Evolutionary conservation across 2,113 vertebrate species (phyloP).

Genomic region (Martes martes): DNA sequence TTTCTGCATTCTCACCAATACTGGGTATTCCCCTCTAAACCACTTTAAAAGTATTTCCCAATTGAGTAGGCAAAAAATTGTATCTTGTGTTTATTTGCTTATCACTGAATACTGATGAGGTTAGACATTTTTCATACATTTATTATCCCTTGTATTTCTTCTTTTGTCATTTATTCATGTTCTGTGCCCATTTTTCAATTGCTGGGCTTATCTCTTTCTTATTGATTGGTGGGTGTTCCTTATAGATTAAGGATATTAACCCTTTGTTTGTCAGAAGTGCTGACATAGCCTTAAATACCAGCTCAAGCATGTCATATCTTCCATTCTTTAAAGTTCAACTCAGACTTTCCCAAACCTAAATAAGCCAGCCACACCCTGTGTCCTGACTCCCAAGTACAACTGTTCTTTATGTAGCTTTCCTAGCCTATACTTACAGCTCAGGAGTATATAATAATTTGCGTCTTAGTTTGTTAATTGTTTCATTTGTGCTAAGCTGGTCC

Average conservation of each 20-base stretch:
- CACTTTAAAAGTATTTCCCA: constrained; percentile 60
- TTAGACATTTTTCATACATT: constrained; percentile 60
- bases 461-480: neutral
- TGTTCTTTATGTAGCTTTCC: neutral
- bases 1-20: constrained; percentile 9
- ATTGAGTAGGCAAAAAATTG: constrained; percentile 57
- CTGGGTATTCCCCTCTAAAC: constrained; percentile 55
- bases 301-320: neutral
- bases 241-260: constrained; percentile 67
- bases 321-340: neutral
- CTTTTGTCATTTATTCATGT: constrained; percentile 68
- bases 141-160: constrained; percentile 63
- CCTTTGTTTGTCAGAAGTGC: constrained; percentile 57
- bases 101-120: constrained; percentile 66
- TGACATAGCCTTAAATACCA: constrained; percentile 29
- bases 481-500: neutral
- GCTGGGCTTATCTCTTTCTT: constrained; percentile 60
- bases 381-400: neutral
- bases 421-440: neutral
- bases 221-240: constrained; percentile 68
- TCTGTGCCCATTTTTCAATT: constrained; percentile 67
- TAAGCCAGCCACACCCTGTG: neutral
- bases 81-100: constrained; percentile 75
- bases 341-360: neutral
- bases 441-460: neutral